A percentile compares a stretch with the other conserved stretches of the same genome.
Evolutionary conservation across 2,888 invertebrate species (phyloP).

Genomic region (Notodonta dromedarius): DNA sequence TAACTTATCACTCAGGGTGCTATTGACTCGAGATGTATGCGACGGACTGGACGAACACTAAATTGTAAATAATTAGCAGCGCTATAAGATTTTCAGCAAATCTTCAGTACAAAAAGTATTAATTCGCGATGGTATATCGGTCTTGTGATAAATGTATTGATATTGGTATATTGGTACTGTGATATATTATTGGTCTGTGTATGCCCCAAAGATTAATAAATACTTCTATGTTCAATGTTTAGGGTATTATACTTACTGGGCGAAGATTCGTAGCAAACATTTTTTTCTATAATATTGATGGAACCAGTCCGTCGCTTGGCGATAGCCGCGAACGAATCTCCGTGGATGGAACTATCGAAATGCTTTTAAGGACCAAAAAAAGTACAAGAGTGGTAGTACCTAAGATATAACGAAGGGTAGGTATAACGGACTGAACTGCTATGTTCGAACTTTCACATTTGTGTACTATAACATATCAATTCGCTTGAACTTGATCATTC

Average conservation of each 20-base stretch:
- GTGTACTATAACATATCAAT: constrained; percentile 58
- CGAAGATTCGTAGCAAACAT: no score
- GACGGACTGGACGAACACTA: constrained; percentile 9
- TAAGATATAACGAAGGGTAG: constrained; percentile 28
- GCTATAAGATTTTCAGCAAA: no score
- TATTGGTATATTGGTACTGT: no score
- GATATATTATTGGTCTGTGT: no score
- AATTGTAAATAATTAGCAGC: no score
- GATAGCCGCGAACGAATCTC: background rate
- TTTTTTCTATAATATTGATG: no score
- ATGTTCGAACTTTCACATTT: constrained; percentile 22
- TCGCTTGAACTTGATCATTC: constrained; percentile 28
- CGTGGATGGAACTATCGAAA: constrained; percentile 13
- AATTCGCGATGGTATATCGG: no score
- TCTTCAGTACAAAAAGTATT: no score
- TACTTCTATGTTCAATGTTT: no score
- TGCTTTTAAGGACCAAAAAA: constrained; percentile 44
- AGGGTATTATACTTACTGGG: no score
- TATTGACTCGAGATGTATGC: constrained; percentile 47
- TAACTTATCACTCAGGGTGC: constrained; percentile 65
- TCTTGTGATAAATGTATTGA: no score
- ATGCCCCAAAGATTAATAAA: no score
- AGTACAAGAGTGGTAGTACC: constrained; percentile 38
- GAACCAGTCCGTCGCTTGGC: background rate
- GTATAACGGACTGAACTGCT: constrained; percentile 13